Conservation (phyloP, 2,113 vertebrate genomes). For the Protobothrops mucrosquamatus region DNA sequence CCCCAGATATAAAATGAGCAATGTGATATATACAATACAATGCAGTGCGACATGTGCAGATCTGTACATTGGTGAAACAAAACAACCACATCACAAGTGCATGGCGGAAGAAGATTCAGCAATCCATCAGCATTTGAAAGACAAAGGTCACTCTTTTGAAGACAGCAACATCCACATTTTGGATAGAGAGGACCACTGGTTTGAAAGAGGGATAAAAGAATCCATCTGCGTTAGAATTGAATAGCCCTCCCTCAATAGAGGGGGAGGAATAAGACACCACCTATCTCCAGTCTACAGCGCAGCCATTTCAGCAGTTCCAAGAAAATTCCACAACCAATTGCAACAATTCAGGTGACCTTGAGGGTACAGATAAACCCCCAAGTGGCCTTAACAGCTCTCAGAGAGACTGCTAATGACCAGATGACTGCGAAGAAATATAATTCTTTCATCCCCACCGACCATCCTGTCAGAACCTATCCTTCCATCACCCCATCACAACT, state of each 20-base stretch:
- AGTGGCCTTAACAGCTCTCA: background rate
- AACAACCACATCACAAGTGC: too few relatives aligned
- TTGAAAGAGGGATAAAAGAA: background rate
- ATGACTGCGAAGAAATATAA: background rate
- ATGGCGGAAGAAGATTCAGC: too few relatives aligned
- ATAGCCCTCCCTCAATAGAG: background rate
- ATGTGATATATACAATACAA: too few relatives aligned
- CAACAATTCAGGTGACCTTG: background rate
- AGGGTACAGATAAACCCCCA: background rate
- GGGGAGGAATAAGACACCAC: background rate
- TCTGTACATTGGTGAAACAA: too few relatives aligned
- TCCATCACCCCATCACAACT: background rate
- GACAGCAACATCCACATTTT: too few relatives aligned
- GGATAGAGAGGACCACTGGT: too few relatives aligned
- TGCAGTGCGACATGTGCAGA: too few relatives aligned
- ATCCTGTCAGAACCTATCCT: background rate
- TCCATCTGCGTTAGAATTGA: background rate
- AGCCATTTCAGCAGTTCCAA: background rate
- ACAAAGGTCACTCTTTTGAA: too few relatives aligned
- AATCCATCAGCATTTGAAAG: too few relatives aligned
- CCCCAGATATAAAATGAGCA: too few relatives aligned
- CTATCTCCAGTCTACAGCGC: background rate
- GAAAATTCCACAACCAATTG: background rate
- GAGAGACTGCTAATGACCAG: background rate
- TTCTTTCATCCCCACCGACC: background rate